Base-by-base conservation (phyloP, 2,888 invertebrate genomes). In the Eupeodes latifasciatus region DNA sequence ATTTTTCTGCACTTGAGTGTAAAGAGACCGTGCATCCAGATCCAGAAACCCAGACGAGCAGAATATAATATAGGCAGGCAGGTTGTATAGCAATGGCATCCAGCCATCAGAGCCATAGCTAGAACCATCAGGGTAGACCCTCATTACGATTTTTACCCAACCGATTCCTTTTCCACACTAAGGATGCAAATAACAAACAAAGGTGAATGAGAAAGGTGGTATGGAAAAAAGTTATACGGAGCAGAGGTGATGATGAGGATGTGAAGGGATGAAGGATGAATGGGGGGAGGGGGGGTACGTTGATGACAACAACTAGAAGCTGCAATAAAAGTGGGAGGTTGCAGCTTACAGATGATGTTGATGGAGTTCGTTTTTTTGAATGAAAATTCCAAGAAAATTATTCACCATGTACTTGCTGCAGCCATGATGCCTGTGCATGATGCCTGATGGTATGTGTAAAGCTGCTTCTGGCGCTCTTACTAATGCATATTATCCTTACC, bases 141-240 rank as follows among this genome's bases (percentile, higher is more conserved):
- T 87, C 87, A 87, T 87, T 87, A 87, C 84, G 80, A 87, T 84
- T 87, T 84, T 80, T 80, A 87, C 80, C 87, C 87, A 84, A 87
- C 53, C 84, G 84, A 87, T 80, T 87, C 80, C 72, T 80, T 80
- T 87, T 77, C 74, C 72, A 87, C 87, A 80, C 84, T 87, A 87
- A 87, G 87, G 84, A 87, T 87, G 87, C 80, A 87, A 87, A 87
- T 87, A 87, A n/a, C 84, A 84, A 87, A 87, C 87, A 87, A 87
- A 87, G 84, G 87, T 87, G 67, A 83, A 86, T 83, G 82, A 71
- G 82, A 59, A 82, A 44, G 57, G 47, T 72, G 72, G 47, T 47
- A 5, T 40, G 40, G 40, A 40, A 27, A 14, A 53, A 27, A 27
- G 27, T 27, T 27, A 19, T 19, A 27, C 27, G 40, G 77, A 79